A percentile compares a stretch with the other conserved stretches of the same genome.
These are phyloP conservation scores for Orchesellides sinensis DNA, from an alignment of 2,888 invertebrate genomes.

Conservation along the genomic window DNA sequence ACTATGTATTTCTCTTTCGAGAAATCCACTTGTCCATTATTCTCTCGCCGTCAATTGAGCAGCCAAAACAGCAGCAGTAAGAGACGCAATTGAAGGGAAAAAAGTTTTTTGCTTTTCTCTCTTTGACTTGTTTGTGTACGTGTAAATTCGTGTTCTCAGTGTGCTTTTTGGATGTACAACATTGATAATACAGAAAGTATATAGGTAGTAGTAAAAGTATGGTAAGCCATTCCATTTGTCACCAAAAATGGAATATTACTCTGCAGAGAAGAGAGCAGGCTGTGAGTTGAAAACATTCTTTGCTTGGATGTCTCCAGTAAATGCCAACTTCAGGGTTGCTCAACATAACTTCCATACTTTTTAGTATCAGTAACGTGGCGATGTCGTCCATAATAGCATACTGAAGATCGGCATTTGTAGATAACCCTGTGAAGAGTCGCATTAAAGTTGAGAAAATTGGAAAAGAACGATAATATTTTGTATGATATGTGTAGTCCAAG, in stretches of 20 bases:
- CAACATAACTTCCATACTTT: not conserved
- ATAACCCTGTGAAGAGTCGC: slow-evolving; percentile 17
- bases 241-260: slow-evolving; percentile 33
- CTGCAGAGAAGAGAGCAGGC: not conserved
- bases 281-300: not conserved
- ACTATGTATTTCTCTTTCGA: slow-evolving; percentile 32
- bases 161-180: slow-evolving; percentile 29
- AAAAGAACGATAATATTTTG: slow-evolving; percentile 40
- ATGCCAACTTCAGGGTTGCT: not conserved
- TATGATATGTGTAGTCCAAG: slow-evolving; percentile 26
- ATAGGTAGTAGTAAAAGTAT: slow-evolving; percentile 22
- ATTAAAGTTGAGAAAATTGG: slow-evolving; percentile 26
- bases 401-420: slow-evolving; percentile 1
- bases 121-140: slow-evolving; percentile 6
- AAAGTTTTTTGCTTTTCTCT: slow-evolving; percentile 21
- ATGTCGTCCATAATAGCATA: not conserved
- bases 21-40: slow-evolving; percentile 44
- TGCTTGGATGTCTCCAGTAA: not conserved
- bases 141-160: slow-evolving; percentile 21
- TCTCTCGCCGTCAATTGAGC: slow-evolving; percentile 36
- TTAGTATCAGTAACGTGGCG: not conserved
- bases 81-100: slow-evolving; percentile 38
- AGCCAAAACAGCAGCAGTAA: slow-evolving; percentile 10
- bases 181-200: slow-evolving; percentile 12
- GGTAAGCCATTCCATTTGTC: slow-evolving; percentile 38